These are phyloP conservation scores for Falco berigora DNA, from an alignment of 2,797 vertebrate genomes.

Conservation along the genomic window DNA sequence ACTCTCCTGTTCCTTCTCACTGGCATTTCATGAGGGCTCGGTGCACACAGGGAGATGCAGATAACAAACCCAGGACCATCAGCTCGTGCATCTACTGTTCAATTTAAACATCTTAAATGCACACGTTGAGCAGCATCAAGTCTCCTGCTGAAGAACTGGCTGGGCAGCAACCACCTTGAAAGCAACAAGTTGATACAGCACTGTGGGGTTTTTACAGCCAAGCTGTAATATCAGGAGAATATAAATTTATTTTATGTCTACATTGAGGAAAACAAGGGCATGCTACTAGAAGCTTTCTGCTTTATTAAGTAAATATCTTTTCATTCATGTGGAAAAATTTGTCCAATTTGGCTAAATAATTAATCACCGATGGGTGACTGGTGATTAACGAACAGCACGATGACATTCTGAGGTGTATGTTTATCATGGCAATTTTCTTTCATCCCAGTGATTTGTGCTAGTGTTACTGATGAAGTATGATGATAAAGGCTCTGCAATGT, in stretches of 20 bases:
- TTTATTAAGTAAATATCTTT: conserved; percentile 21
- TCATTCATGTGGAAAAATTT: conserved; percentile 2
- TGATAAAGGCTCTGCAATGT: background rate
- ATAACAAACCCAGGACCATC: background rate
- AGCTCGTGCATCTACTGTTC: background rate
- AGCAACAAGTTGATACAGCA: background rate
- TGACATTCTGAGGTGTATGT: background rate
- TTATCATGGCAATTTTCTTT: background rate
- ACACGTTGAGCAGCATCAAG: background rate
- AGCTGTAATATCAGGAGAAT: conserved; percentile 16
- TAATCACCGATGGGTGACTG: background rate
- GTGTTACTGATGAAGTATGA: background rate
- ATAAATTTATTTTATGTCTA: background rate
- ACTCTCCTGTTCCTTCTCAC: background rate
- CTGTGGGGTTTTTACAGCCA: background rate
- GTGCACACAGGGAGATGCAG: rapidly evolving
- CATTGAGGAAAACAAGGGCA: conserved; percentile 48
- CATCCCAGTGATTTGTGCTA: background rate
- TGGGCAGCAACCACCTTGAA: conserved; percentile 26
- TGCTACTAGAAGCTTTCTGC: conserved; percentile 4
- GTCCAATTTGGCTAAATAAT: conserved; percentile 21
- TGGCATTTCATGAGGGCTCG: background rate
- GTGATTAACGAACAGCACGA: background rate
- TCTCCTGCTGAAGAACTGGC: conserved; percentile 22
- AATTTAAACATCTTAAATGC: background rate